phyloP scores from a whole-genome alignment of 1,140 invertebrate genomes.

The Ladona fulva region DNA sequence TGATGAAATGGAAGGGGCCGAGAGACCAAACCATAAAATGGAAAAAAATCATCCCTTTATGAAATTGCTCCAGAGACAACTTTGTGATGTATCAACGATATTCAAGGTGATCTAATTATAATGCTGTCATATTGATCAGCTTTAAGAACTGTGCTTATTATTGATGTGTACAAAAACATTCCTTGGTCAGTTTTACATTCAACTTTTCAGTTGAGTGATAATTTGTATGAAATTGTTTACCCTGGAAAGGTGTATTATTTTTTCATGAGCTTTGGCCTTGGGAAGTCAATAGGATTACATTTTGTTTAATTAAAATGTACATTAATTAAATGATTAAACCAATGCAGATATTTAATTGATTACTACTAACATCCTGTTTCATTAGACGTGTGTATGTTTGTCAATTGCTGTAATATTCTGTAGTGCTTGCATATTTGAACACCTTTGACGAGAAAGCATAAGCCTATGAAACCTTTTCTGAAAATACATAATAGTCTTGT shows the following conservation, averaged over 20 bases:
- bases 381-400: neutral
- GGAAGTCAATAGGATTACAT: slow-evolving; percentile 4
- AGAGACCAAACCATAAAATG: neutral
- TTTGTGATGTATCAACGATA: slow-evolving; percentile 2
- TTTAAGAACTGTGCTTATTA: slow-evolving; percentile 4
- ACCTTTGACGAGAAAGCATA: neutral
- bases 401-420: slow-evolving; percentile 1
- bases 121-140: slow-evolving; percentile 9
- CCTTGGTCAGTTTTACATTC: slow-evolving; percentile 4
- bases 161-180: slow-evolving; percentile 1
- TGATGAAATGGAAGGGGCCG: neutral
- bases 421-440: slow-evolving; percentile 3
- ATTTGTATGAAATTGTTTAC: slow-evolving; percentile 4
- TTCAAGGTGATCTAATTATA: slow-evolving; percentile 10
- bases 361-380: neutral
- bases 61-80: neutral
- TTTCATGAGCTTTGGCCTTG: neutral
- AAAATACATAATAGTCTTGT: neutral
- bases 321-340: neutral
- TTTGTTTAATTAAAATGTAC: neutral
- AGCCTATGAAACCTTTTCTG: neutral
- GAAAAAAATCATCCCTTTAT: neutral
- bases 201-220: neutral
- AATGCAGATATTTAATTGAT: neutral
- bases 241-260: slow-evolving; percentile 6